Evolutionary conservation across 2,888 invertebrate genomes (phyloP).

Genomic region (Ceriagrion tenellum): DNA sequence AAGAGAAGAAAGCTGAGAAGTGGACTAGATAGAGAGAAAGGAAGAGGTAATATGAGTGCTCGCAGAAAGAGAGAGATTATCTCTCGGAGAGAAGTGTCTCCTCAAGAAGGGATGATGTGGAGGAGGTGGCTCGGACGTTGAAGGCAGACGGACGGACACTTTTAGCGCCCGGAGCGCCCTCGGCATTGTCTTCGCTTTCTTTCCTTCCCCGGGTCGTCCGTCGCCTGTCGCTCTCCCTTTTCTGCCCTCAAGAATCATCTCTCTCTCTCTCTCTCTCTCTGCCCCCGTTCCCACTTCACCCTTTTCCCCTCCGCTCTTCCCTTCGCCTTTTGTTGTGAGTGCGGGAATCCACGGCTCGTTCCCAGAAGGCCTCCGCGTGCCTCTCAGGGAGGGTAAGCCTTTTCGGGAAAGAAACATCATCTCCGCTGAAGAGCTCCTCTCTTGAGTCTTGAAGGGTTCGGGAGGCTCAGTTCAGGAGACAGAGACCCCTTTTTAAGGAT

Average conservation of each 20-base stretch:
- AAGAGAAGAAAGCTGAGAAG: neutral
- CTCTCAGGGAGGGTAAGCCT: neutral
- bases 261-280: neutral
- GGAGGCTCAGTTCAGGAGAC: neutral
- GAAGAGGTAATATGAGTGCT: conserved; percentile 11
- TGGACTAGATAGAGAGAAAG: neutral
- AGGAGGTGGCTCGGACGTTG: neutral
- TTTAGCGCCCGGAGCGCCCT: neutral
- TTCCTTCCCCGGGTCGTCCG: neutral
- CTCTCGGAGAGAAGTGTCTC: neutral
- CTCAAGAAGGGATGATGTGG: neutral
- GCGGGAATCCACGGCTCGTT: neutral
- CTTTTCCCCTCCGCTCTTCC: neutral
- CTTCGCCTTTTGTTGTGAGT: neutral
- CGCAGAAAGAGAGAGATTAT: conserved; percentile 11
- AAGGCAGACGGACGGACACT: conserved; percentile 35
- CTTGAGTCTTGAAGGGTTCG: neutral
- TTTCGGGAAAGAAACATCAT: conserved; percentile 9
- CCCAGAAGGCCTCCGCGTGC: neutral
- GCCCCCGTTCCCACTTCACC: neutral
- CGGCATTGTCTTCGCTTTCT: conserved; percentile 21
- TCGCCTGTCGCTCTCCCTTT: neutral
- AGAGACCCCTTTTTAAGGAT: neutral
- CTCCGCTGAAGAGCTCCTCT: neutral
- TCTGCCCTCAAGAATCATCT: neutral